A percentile compares a stretch with the other conserved stretches of the same genome.
phyloP scores from a whole-genome alignment of 2,888 invertebrate genomes.

The Rotaria socialis region DNA sequence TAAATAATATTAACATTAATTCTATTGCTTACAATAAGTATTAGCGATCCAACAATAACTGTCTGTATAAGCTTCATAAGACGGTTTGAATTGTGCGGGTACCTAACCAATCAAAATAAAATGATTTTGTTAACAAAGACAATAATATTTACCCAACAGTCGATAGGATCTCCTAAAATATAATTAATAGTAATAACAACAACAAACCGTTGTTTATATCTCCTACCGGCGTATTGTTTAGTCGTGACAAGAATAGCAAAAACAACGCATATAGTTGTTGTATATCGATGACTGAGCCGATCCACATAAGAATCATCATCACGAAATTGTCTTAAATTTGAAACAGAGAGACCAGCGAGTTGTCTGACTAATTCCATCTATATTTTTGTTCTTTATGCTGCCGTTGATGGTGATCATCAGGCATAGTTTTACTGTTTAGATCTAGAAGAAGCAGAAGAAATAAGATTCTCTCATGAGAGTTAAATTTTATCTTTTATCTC shows the following conservation, averaged over 20 bases:
- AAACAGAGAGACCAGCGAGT: slow-evolving; percentile 24
- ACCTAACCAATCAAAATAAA: background rate
- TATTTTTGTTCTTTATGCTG: background rate
- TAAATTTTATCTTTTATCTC: background rate
- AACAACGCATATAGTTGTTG: slow-evolving; percentile 39
- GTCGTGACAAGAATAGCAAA: slow-evolving; percentile 46
- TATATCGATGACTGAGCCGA: slow-evolving; percentile 43
- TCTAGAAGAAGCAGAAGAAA: background rate
- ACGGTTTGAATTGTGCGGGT: slow-evolving; percentile 44
- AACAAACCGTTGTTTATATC: background rate
- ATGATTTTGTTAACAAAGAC: background rate
- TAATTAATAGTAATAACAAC: background rate
- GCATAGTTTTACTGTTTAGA: slow-evolving; percentile 10
- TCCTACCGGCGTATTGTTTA: slow-evolving; percentile 41
- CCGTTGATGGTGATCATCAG: slow-evolving; percentile 4
- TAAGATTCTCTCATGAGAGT: background rate
- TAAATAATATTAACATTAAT: background rate
- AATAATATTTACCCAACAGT: slow-evolving; percentile 21
- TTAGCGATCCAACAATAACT: slow-evolving; percentile 46
- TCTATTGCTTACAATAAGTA: slow-evolving; percentile 10
- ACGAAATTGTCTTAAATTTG: slow-evolving; percentile 39
- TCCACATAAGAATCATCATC: slow-evolving; percentile 46
- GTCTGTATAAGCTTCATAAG: slow-evolving; percentile 42
- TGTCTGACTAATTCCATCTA: slow-evolving; percentile 33
- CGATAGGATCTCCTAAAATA: slow-evolving; percentile 20